These are phyloP conservation scores for Nezara viridula DNA, from an alignment of 2,888 invertebrate genomes.

Conservation along the genomic window DNA sequence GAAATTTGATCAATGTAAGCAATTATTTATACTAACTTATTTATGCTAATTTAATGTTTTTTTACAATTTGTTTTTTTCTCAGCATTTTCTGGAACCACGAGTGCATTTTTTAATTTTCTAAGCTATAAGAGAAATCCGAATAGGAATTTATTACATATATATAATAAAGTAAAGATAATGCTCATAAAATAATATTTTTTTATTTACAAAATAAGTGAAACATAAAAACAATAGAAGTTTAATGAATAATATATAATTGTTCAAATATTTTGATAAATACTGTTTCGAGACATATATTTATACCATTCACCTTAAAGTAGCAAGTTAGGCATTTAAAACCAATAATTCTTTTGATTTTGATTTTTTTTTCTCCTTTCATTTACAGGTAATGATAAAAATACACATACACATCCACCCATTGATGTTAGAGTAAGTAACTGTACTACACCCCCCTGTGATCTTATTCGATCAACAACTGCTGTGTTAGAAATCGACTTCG, in stretches of 20 bases:
- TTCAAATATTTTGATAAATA: too few species aligned
- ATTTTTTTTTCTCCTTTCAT: neutral
- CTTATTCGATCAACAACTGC: slow-evolving; percentile 59
- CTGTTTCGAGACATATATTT: too few species aligned
- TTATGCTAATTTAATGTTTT: neutral
- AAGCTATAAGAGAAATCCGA: neutral
- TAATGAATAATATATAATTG: too few species aligned
- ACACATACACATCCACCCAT: neutral
- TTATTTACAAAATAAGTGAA: too few species aligned
- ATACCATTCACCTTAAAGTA: neutral
- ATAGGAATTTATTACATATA: too few species aligned
- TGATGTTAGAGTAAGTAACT: slow-evolving; percentile 22
- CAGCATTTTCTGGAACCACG: too few species aligned
- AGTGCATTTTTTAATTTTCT: neutral
- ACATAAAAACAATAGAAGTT: too few species aligned
- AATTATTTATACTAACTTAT: neutral
- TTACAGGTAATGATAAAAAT: neutral
- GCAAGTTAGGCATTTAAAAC: neutral
- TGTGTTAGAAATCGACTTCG: slow-evolving; percentile 62
- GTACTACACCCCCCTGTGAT: slow-evolving; percentile 61
- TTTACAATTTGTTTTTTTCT: neutral
- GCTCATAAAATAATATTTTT: too few species aligned
- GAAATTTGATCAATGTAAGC: slow-evolving; percentile 5
- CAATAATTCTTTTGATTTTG: neutral
- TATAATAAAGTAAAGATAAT: too few species aligned